Percentiles rank a stretch among this genome's conserved stretches.
Evolutionary conservation across 2,888 invertebrate genomes (phyloP).

Genomic region (Orthonychiurus folsomi): DNA sequence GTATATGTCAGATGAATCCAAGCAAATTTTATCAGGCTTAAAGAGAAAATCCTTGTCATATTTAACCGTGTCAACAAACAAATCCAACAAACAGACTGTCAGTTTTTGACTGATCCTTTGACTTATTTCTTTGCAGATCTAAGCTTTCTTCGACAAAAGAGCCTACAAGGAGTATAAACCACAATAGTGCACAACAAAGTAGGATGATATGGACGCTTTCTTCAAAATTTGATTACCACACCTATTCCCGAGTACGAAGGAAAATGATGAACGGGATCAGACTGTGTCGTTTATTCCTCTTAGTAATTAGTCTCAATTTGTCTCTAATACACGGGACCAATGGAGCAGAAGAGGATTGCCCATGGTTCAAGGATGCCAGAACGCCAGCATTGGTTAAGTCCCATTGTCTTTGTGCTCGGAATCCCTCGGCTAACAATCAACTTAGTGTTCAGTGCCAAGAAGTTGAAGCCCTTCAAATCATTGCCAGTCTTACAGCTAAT

Average conservation of each 20-base stretch:
- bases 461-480: slow-evolving; percentile 67
- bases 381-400: slow-evolving; percentile 58
- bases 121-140: too few species aligned
- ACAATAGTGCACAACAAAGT: too few species aligned
- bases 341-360: slow-evolving; percentile 58
- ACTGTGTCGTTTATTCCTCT: neutral
- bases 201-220: too few species aligned
- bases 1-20: too few species aligned
- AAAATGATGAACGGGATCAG: neutral
- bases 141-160: too few species aligned
- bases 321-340: neutral
- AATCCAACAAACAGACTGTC: too few species aligned
- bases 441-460: slow-evolving; percentile 83
- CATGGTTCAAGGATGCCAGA: slow-evolving; percentile 64
- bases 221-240: neutral
- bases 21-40: too few species aligned
- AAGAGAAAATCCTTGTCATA: too few species aligned
- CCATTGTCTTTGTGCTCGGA: slow-evolving; percentile 79
- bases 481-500: slow-evolving; percentile 50
- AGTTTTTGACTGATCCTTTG: too few species aligned
- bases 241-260: neutral
- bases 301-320: neutral
- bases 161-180: too few species aligned
- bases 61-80: too few species aligned
- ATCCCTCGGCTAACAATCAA: slow-evolving; percentile 60